Conservation (phyloP, 2,888 invertebrate genomes). For the Ernsta delagoae region DNA sequence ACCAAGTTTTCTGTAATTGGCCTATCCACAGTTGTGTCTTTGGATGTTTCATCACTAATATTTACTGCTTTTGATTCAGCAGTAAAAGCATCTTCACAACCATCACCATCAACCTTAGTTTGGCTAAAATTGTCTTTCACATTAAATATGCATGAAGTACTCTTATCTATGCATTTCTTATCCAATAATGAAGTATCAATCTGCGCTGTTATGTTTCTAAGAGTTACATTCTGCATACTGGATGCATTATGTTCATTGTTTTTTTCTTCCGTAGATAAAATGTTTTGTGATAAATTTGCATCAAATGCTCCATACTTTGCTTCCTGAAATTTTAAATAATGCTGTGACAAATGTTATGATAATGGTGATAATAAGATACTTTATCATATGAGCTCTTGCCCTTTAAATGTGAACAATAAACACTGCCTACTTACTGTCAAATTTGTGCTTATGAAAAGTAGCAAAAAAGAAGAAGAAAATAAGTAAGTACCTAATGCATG, state of each 20-base stretch:
- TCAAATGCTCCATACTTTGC: neutral
- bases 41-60: neutral
- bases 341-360: too few relatives aligned
- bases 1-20: neutral
- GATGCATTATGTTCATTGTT: neutral
- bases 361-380: too few relatives aligned
- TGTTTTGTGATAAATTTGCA: neutral
- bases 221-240: neutral
- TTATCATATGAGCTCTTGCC: too few relatives aligned
- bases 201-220: neutral
- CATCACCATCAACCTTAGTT: conserved; percentile 5
- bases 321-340: conserved; percentile 1
- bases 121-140: conserved; percentile 29
- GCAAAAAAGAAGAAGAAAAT: too few relatives aligned
- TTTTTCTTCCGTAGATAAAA: neutral
- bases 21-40: neutral
- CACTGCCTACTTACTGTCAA: too few relatives aligned
- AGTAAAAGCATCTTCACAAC: neutral
- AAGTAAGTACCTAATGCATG: too few relatives aligned
- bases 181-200: neutral
- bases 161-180: conserved; percentile 14
- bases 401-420: too few relatives aligned
- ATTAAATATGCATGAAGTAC: conserved; percentile 2
- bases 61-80: neutral
- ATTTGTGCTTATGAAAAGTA: too few relatives aligned